Evolutionary conservation across 2,113 vertebrate genomes (phyloP).

Genomic region (Falcunculus frontatus): DNA sequence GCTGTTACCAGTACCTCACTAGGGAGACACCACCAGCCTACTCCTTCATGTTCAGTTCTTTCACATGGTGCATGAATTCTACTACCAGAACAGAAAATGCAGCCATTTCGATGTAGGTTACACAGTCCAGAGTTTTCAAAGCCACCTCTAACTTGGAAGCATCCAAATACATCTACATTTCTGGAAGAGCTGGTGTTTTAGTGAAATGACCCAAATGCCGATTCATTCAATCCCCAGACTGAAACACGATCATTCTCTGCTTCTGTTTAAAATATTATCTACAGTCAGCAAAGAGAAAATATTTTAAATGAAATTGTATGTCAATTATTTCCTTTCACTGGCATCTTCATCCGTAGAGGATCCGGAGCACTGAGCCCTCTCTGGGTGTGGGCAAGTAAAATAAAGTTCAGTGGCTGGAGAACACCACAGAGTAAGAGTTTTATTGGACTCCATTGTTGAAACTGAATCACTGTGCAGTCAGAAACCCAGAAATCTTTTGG

Average conservation of each 20-base stretch:
- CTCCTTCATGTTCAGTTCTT: background rate
- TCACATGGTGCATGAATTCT: background rate
- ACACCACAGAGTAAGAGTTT: too few relatives aligned
- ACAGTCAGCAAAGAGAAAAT: background rate
- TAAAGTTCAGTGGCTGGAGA: too few relatives aligned
- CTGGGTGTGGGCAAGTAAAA: too few relatives aligned
- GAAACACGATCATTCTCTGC: background rate
- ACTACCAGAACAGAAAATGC: background rate
- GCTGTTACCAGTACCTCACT: background rate
- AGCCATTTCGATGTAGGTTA: background rate
- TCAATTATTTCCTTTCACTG: too few relatives aligned
- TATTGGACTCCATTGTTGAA: too few relatives aligned
- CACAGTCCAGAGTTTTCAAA: background rate
- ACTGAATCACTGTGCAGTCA: too few relatives aligned
- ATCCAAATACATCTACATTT: background rate
- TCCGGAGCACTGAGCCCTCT: too few relatives aligned
- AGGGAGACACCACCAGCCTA: background rate
- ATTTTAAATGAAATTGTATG: background rate
- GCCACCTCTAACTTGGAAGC: background rate
- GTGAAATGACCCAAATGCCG: background rate
- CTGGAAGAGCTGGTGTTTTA: background rate
- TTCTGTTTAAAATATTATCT: background rate
- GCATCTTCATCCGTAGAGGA: too few relatives aligned
- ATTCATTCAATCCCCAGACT: background rate
- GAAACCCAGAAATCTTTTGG: too few relatives aligned